Conservation (phyloP, 2,888 invertebrate species). For the Cartodere bifasciata region DNA sequence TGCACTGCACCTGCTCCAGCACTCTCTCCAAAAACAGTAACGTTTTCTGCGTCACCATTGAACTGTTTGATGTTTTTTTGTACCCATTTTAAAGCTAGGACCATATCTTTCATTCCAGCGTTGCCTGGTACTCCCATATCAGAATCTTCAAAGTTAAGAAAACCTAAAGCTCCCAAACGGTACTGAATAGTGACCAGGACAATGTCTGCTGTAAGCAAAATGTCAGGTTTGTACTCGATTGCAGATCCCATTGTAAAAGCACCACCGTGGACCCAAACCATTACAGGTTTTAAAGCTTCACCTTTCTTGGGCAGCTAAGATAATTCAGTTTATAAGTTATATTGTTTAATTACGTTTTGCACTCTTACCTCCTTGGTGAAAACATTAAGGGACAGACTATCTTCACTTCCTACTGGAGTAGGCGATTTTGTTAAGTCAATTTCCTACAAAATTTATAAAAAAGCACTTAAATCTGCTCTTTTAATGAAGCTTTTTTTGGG, state of each 20-base stretch:
- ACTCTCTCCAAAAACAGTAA: constrained; percentile 41
- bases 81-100: constrained; percentile 40
- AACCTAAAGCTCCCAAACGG: constrained; percentile 39
- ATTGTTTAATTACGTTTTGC: not conserved
- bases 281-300: constrained; percentile 21
- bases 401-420: constrained; percentile 2
- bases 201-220: constrained; percentile 36
- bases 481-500: too few species aligned
- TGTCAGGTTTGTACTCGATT: constrained; percentile 32
- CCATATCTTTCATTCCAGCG: constrained; percentile 41
- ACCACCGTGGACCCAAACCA: constrained; percentile 41
- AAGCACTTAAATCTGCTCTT: too few species aligned
- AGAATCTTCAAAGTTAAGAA: constrained; percentile 36
- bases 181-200: constrained; percentile 37
- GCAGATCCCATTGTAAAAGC: constrained; percentile 34
- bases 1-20: constrained; percentile 39
- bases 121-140: constrained; percentile 39
- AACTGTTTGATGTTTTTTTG: constrained; percentile 34
- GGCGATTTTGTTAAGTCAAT: not conserved
- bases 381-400: constrained; percentile 9
- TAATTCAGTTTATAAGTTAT: not conserved
- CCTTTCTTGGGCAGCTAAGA: not conserved
- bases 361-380: constrained; percentile 6
- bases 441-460: not conserved
- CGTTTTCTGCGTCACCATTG: constrained; percentile 25